Evolutionary conservation across 53 echinoderm and acorn worm species (phyloP).

Genomic region (Stichopus horrens): DNA sequence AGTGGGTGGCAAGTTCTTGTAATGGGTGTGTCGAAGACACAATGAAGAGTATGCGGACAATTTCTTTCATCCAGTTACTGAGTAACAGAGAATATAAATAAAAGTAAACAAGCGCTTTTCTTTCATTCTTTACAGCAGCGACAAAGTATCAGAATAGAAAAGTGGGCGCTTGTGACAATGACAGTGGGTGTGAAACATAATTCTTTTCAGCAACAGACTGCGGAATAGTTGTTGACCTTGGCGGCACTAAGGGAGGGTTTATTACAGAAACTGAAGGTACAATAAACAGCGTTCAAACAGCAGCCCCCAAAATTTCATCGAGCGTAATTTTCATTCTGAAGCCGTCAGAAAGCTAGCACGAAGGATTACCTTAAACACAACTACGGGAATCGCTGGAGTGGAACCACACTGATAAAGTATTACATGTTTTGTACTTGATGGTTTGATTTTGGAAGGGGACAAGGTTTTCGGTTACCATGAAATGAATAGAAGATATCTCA

Average conservation of each 20-base stretch:
- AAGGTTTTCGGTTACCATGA: no score
- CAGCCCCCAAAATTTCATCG: background rate
- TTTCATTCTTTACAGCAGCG: background rate
- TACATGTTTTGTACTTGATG: background rate
- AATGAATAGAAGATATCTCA: background rate
- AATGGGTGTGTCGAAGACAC: no score
- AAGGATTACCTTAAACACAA: background rate
- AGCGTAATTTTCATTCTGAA: background rate
- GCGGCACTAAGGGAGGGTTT: background rate
- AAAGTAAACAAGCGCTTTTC: background rate
- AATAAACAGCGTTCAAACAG: background rate
- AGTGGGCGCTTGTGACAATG: background rate
- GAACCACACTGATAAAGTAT: constrained; percentile 12
- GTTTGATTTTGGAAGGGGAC: background rate
- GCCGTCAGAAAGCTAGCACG: background rate
- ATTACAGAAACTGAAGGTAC: background rate
- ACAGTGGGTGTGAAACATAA: constrained; percentile 16
- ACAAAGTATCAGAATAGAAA: background rate
- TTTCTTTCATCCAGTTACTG: background rate
- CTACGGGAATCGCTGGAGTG: background rate
- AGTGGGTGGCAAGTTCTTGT: no score
- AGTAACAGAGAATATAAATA: background rate
- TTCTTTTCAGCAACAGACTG: background rate
- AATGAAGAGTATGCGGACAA: no score
- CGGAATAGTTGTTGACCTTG: constrained; percentile 15